Evolutionary conservation across 2,888 invertebrate genomes (phyloP), one percentile per base, ranked within the genome.

Genomic region (Lutraria lutraria): DNA sequence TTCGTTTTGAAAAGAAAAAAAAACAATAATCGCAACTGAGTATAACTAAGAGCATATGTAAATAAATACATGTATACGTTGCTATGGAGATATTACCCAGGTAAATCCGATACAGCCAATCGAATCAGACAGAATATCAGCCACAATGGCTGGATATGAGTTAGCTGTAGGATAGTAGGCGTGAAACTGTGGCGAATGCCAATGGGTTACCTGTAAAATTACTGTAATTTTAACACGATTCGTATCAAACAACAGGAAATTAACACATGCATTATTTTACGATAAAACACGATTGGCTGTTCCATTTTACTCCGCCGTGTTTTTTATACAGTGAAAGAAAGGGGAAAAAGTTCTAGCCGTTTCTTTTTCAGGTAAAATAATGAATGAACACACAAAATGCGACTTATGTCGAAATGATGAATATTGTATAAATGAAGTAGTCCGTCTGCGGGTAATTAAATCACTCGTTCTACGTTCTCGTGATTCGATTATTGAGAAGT

Each of bases 181-280:
- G 95, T 99, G 98, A 97, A 99, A 99, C 93, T 98, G 97, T 0
- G 99, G 99, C 6, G 98, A 98, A 94, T 98, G 98, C 99, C 99
- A 99, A 95, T 99, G 98, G 0, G 99, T 99, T 53, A 98, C 97
- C 98, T 98, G 86, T 12, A 90, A 89, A 52, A 8, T 13, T 54
- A 79, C 21, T 4, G 34, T 0, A 19, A n/a, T 16, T 72, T 8
- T 4, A 21, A 19, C 13, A 72, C 31, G 31, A 72, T 31, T 2
- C 13, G 72, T n/a, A 13, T 72, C 1, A 72, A n/a, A n/a, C 72
- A 19, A 56, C 56, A 43, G 43, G 2, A 43, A 4, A 43, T 43
- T 8, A 43, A 43, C 8, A 43, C 43, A 43, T 43, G 8, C 2
- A 43, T 43, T 43, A 43, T 43, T 43, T 43, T 43, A 8, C 43